Conservation (phyloP, 2,797 vertebrate species). For the Scarus forsteni region DNA sequence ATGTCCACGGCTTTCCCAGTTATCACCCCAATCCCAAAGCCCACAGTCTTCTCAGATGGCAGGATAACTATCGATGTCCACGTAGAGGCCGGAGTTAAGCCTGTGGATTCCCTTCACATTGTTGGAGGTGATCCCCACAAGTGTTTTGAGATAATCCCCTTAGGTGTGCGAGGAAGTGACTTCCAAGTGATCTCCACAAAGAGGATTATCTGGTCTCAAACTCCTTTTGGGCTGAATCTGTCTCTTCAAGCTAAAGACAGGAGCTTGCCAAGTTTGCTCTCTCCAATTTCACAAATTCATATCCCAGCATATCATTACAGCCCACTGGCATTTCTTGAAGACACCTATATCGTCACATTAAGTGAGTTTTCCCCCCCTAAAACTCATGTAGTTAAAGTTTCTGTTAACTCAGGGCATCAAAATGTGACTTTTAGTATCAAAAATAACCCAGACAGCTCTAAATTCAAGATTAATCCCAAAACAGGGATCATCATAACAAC, state of each 20-base stretch:
- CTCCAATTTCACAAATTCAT: slow-evolving; percentile 85
- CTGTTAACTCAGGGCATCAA: slow-evolving; percentile 72
- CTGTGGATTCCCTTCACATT: slow-evolving; percentile 86
- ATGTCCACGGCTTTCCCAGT: slow-evolving; percentile 77
- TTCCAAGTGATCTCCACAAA: slow-evolving; percentile 91
- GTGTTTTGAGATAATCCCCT: slow-evolving; percentile 89
- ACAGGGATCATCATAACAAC: slow-evolving; percentile 91
- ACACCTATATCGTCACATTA: slow-evolving; percentile 86
- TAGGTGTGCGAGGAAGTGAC: slow-evolving; percentile 83
- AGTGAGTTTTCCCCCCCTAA: slow-evolving; percentile 92
- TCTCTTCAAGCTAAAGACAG: slow-evolving; percentile 92
- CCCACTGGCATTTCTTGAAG: slow-evolving; percentile 87
- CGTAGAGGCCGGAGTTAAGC: slow-evolving; percentile 84
- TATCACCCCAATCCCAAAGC: slow-evolving; percentile 73
- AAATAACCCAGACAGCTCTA: slow-evolving; percentile 81
- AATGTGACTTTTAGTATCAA: slow-evolving; percentile 89
- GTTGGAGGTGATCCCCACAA: slow-evolving; percentile 89
- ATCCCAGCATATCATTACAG: slow-evolving; percentile 84
- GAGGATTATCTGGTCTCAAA: slow-evolving; percentile 89
- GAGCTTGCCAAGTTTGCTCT: slow-evolving; percentile 83
- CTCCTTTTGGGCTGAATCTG: slow-evolving; percentile 91
- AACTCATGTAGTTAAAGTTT: slow-evolving; percentile 88
- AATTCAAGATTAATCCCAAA: slow-evolving; percentile 90
- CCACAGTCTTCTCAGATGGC: slow-evolving; percentile 61
- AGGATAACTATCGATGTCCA: slow-evolving; percentile 84